A percentile compares a stretch with the other conserved stretches of the same genome.
These are phyloP conservation scores for Upupa epops DNA, from an alignment of 2,113 vertebrate genomes.

Conservation along the genomic window DNA sequence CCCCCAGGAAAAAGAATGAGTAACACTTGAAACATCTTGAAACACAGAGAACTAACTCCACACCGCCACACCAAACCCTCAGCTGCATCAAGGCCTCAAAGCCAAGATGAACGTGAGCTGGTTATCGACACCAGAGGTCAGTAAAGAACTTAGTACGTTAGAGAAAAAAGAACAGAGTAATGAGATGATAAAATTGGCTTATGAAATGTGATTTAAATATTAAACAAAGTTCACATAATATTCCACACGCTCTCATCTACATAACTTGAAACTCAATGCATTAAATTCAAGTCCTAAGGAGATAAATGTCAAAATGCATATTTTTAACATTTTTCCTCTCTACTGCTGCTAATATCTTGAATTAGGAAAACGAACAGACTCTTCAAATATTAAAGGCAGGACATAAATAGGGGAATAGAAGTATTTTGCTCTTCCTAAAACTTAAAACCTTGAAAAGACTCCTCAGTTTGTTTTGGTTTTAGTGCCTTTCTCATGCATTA, in stretches of 20 bases:
- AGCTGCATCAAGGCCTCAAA: neutral
- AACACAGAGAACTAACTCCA: neutral
- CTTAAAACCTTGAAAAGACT: neutral
- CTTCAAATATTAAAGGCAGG: slow-evolving; percentile 48
- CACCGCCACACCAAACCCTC: neutral
- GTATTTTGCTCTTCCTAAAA: neutral
- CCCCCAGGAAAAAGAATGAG: neutral
- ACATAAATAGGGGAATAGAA: slow-evolving; percentile 36
- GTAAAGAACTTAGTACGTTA: slow-evolving; percentile 8
- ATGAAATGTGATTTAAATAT: slow-evolving; percentile 71
- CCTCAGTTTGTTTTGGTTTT: slow-evolving; percentile 22
- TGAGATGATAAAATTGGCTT: slow-evolving; percentile 60
- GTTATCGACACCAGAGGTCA: slow-evolving; percentile 65
- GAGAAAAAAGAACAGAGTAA: slow-evolving; percentile 14
- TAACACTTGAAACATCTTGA: too few species aligned
- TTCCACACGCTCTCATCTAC: slow-evolving; percentile 59
- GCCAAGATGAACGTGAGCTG: neutral
- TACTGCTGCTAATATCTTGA: slow-evolving; percentile 38
- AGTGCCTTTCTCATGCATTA: neutral
- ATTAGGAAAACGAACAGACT: slow-evolving; percentile 47
- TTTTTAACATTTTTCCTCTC: slow-evolving; percentile 62
- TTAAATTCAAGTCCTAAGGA: slow-evolving; percentile 46
- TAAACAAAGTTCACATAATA: slow-evolving; percentile 72
- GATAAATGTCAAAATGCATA: slow-evolving; percentile 65
- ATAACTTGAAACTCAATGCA: slow-evolving; percentile 63